Evolutionary conservation across 2,113 vertebrate species (phyloP).

Genomic region (Opisthocomus hoazin): DNA sequence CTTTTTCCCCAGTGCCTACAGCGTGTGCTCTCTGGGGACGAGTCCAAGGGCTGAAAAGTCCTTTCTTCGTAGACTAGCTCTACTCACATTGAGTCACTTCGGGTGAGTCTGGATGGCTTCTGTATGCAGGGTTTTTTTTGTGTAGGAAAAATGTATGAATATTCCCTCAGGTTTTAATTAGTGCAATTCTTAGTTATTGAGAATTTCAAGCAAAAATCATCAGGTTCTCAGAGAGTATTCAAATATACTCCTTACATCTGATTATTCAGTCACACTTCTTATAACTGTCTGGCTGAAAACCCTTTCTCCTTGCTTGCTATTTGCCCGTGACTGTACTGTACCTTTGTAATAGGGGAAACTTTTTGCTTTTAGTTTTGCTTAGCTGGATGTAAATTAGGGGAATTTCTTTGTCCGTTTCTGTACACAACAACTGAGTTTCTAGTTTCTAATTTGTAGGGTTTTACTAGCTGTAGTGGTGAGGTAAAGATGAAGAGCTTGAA

Average conservation of each 20-base stretch:
- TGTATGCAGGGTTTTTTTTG: neutral
- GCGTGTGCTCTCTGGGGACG: fast-evolving
- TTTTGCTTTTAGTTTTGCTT: neutral
- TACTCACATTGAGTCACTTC: neutral
- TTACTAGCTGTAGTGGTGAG: neutral
- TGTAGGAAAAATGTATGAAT: neutral
- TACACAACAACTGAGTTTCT: neutral
- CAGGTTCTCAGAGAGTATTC: neutral
- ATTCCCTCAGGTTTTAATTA: constrained; percentile 14
- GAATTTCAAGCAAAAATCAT: neutral
- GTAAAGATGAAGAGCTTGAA: neutral
- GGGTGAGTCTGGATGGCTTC: neutral
- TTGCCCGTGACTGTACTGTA: neutral
- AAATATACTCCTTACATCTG: neutral
- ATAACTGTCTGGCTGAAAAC: neutral
- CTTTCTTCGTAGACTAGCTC: neutral
- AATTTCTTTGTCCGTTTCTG: neutral
- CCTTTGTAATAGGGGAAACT: neutral
- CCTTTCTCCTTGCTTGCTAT: neutral
- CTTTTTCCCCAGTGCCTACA: neutral
- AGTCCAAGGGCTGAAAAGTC: neutral
- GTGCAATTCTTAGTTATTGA: neutral
- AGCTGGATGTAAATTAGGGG: neutral
- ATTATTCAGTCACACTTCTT: neutral
- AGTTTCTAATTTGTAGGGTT: neutral